Evolutionary conservation across 2,113 vertebrate species (phyloP).

Genomic region (Conger conger): DNA sequence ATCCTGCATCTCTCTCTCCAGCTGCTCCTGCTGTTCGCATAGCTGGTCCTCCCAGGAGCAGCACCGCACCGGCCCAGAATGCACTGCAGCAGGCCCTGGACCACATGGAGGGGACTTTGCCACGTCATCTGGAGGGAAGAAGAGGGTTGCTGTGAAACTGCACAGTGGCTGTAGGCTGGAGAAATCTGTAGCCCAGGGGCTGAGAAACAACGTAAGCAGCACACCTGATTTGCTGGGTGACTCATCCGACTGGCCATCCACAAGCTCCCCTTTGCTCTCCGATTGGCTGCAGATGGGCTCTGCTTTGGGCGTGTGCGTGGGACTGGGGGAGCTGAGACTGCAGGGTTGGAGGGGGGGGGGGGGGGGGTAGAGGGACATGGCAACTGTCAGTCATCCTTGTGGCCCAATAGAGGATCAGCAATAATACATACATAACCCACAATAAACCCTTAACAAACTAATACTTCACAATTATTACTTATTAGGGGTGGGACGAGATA

Average conservation of each 20-base stretch:
- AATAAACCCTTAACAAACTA: constrained; percentile 20
- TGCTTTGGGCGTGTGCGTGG: constrained; percentile 74
- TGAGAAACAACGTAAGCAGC: constrained; percentile 9
- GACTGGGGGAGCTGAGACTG: constrained; percentile 83
- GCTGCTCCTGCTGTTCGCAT: constrained; percentile 81
- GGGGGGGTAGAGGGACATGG: background rate
- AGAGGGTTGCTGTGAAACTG: background rate
- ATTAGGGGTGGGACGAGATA: no score
- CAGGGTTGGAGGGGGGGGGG: background rate
- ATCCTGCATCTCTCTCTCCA: constrained; percentile 94
- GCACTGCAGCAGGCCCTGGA: constrained; percentile 54
- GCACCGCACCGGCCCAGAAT: constrained; percentile 55
- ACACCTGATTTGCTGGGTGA: constrained; percentile 71
- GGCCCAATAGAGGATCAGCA: background rate
- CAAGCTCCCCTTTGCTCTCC: constrained; percentile 70
- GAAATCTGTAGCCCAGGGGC: background rate
- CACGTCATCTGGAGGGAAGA: constrained; percentile 29
- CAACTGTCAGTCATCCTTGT: background rate
- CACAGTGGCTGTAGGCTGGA: background rate
- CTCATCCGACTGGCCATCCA: constrained; percentile 66
- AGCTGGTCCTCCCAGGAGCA: constrained; percentile 84
- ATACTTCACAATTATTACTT: background rate
- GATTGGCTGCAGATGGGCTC: constrained; percentile 66
- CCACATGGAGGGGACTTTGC: constrained; percentile 60
- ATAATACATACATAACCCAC: no score